Conservation (phyloP, 2,113 vertebrate genomes). For the Collichthys lucidus region DNA sequence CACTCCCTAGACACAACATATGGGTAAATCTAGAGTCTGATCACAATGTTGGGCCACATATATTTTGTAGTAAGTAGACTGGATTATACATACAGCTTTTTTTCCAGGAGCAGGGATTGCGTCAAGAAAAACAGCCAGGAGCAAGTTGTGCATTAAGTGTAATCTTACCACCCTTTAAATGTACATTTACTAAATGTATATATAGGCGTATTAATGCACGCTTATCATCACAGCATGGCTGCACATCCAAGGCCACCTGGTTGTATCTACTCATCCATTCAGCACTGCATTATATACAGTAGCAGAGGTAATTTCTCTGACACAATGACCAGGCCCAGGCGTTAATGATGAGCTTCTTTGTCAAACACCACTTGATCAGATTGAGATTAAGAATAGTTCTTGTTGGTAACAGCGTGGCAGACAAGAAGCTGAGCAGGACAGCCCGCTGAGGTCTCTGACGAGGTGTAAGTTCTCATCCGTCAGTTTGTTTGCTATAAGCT, state of each 20-base stretch:
- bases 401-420: slow-evolving; percentile 23
- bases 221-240: background rate
- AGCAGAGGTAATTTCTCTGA: background rate
- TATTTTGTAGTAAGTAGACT: too few relatives aligned
- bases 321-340: background rate
- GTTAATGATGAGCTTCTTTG: slow-evolving; percentile 10
- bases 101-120: background rate
- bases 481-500: background rate
- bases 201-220: background rate
- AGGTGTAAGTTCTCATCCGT: slow-evolving; percentile 1
- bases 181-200: background rate
- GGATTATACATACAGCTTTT: too few relatives aligned
- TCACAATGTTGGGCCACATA: too few relatives aligned
- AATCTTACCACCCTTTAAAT: too few relatives aligned
- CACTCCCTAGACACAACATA: too few relatives aligned
- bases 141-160: background rate
- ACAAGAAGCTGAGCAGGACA: slow-evolving; percentile 29
- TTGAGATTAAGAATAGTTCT: background rate
- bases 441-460: slow-evolving; percentile 9
- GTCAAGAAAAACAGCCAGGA: background rate
- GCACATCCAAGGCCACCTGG: background rate
- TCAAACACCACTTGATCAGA: slow-evolving; percentile 32
- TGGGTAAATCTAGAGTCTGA: too few relatives aligned
- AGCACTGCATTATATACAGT: background rate
- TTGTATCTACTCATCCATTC: background rate